phyloP scores from a whole-genome alignment of 2,797 vertebrate genomes.

The Pipistrellus kuhlii region DNA sequence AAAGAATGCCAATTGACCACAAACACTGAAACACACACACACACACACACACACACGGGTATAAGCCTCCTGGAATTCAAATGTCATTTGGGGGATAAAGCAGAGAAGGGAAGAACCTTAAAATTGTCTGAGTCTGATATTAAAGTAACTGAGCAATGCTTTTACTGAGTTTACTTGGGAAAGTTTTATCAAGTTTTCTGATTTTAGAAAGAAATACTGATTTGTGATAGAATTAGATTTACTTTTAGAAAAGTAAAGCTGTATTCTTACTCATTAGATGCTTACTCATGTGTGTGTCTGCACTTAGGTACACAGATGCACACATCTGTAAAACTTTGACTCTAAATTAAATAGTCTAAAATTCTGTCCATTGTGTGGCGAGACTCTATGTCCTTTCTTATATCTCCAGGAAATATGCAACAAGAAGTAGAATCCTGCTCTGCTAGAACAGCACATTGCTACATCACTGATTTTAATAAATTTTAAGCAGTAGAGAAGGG shows the following conservation, averaged over 20 bases:
- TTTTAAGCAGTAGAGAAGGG: slow-evolving; percentile 16
- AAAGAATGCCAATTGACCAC: not conserved
- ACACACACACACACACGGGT: not conserved
- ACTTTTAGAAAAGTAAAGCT: not conserved
- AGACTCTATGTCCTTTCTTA: not conserved
- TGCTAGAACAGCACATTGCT: not conserved
- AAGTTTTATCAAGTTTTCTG: slow-evolving; percentile 1
- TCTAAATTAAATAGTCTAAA: slow-evolving; percentile 36
- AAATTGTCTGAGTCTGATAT: not conserved
- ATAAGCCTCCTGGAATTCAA: not conserved
- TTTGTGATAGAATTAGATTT: slow-evolving; percentile 29
- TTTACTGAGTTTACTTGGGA: slow-evolving; percentile 25
- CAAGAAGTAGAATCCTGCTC: not conserved
- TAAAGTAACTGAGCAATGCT: slow-evolving; percentile 26
- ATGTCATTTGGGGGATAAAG: not conserved
- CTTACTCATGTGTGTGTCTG: not conserved
- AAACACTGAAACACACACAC: not conserved
- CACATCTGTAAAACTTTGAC: not conserved
- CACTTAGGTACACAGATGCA: not conserved
- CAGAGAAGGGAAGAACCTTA: not conserved
- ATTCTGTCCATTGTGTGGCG: not conserved
- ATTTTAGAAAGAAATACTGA: not conserved
- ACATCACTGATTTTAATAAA: not conserved
- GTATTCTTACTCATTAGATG: not conserved
- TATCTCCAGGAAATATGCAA: not conserved